Conservation (phyloP, 2,797 vertebrate genomes). For the Oreochromis grahami region DNA sequence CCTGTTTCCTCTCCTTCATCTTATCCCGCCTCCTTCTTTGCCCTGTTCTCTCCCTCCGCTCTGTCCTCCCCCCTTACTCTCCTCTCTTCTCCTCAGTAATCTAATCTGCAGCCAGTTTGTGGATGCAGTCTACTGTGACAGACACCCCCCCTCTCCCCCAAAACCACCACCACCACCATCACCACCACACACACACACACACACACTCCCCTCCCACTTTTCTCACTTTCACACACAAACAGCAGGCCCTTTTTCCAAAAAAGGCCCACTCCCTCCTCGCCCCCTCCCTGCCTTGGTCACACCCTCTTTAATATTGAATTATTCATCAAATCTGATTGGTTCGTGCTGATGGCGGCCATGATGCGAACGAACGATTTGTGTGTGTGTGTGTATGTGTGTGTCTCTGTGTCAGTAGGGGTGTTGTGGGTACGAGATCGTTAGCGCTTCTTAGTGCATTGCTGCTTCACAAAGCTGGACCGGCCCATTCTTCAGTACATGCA, state of each 20-base stretch:
- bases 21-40: not conserved
- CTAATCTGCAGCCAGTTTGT: slow-evolving; percentile 80
- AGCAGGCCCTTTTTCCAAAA: slow-evolving; percentile 59
- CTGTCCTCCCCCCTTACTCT: not conserved
- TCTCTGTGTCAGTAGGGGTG: not conserved
- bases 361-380: slow-evolving; percentile 55
- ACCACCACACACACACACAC: not conserved
- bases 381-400: not conserved
- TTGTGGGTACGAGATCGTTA: slow-evolving; percentile 43
- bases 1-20: not conserved
- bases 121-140: slow-evolving; percentile 81
- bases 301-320: slow-evolving; percentile 80
- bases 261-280: slow-evolving; percentile 14
- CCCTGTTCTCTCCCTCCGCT: no score
- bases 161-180: not conserved
- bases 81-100: slow-evolving; percentile 64
- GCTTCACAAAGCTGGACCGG: slow-evolving; percentile 28
- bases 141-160: slow-evolving; percentile 1
- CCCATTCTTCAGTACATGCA: not conserved
- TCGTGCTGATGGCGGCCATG: slow-evolving; percentile 67
- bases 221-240: slow-evolving; percentile 43
- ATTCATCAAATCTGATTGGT: slow-evolving; percentile 79
- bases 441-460: slow-evolving; percentile 27
- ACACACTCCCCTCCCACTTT: not conserved
- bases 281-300: slow-evolving; percentile 58